A percentile compares a stretch with the other conserved stretches of the same genome.
These are phyloP conservation scores for Salticus scenicus DNA, from an alignment of 2,888 invertebrate species.

Conservation along the genomic window DNA sequence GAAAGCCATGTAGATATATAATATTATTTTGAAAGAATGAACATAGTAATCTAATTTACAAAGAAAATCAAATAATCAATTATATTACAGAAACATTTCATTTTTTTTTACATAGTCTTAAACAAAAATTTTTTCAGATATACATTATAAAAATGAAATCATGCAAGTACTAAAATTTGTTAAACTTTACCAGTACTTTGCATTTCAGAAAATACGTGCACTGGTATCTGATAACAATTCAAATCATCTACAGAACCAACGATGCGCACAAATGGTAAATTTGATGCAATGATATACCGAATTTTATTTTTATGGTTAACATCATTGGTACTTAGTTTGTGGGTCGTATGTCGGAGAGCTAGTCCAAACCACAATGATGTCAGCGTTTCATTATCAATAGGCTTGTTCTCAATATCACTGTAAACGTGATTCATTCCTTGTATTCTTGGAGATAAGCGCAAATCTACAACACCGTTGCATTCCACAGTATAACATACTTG, in stretches of 20 bases:
- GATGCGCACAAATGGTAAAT: slow-evolving; percentile 31
- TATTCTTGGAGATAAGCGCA: slow-evolving; percentile 42
- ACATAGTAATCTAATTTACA: too few relatives aligned
- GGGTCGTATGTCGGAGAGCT: slow-evolving; percentile 18
- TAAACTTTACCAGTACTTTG: too few relatives aligned
- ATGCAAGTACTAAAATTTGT: too few relatives aligned
- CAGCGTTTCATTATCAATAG: slow-evolving; percentile 2
- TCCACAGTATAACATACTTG: slow-evolving; percentile 39
- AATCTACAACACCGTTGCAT: neutral
- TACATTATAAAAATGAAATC: too few relatives aligned
- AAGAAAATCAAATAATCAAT: too few relatives aligned
- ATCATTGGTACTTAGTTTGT: neutral
- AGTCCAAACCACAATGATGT: slow-evolving; percentile 44
- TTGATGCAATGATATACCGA: slow-evolving; percentile 1
- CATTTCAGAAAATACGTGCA: slow-evolving; percentile 39
- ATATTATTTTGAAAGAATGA: too few relatives aligned
- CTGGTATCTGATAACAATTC: slow-evolving; percentile 43
- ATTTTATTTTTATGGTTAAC: slow-evolving; percentile 27
- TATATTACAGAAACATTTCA: too few relatives aligned
- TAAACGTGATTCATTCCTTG: slow-evolving; percentile 61
- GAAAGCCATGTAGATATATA: too few relatives aligned
- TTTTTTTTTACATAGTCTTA: too few relatives aligned
- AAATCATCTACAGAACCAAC: slow-evolving; percentile 43
- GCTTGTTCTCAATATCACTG: slow-evolving; percentile 38
- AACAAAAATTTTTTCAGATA: too few relatives aligned